Conservation (phyloP, 2,888 invertebrate genomes). For the Spodoptera exigua region DNA sequence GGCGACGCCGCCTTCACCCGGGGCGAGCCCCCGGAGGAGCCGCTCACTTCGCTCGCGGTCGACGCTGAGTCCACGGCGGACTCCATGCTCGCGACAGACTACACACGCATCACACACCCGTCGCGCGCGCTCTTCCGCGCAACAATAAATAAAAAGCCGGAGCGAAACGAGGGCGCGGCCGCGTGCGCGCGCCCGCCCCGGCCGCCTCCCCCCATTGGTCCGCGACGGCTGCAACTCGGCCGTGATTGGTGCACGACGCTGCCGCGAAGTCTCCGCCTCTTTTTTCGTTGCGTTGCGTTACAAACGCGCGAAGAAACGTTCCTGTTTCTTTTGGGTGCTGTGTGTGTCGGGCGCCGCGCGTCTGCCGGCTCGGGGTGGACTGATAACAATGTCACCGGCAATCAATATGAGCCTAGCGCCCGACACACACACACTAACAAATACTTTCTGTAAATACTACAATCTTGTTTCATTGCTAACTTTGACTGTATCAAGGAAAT, state of each 20-base stretch:
- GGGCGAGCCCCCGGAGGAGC: conserved; percentile 87
- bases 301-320: conserved; percentile 89
- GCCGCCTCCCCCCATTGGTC: conserved; percentile 82
- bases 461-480: conserved; percentile 42
- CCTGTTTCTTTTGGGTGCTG: conserved; percentile 89
- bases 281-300: conserved; percentile 86
- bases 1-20: conserved; percentile 86
- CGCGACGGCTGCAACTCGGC: conserved; percentile 64
- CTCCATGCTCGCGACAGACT: conserved; percentile 85
- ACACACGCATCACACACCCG: conserved; percentile 90
- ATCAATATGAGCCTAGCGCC: conserved; percentile 89
- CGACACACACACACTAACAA: conserved; percentile 52
- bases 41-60: conserved; percentile 88
- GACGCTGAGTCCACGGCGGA: conserved; percentile 90
- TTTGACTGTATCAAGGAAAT: conserved; percentile 18
- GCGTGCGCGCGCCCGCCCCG: conserved; percentile 86
- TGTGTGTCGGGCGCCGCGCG: conserved; percentile 79
- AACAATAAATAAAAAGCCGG: conserved; percentile 93
- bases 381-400: conserved; percentile 91
- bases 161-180: conserved; percentile 88
- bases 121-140: conserved; percentile 91
- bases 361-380: conserved; percentile 79
- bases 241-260: conserved; percentile 77
- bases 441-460: conserved; percentile 30
- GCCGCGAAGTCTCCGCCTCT: conserved; percentile 84